Evolutionary conservation across 2,888 invertebrate genomes (phyloP), one percentile per base, ranked within the genome.

Genomic region (Rhagophthalmus giganteus): DNA sequence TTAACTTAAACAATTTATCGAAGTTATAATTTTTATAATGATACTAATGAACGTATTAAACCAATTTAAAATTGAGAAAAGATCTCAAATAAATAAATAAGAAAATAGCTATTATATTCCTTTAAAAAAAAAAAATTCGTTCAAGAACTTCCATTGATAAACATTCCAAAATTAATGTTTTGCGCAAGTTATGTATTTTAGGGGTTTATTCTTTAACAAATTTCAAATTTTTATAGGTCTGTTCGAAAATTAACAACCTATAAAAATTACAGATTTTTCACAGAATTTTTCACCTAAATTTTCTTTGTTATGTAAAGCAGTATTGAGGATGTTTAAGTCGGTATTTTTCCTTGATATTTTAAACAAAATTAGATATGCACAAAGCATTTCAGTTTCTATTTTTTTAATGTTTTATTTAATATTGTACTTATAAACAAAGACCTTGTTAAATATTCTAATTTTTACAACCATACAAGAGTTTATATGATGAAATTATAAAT

Each of bases 381-480:
- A 32, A 38, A 28, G 40, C 44, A 35, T 47, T 54, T 48, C 26
- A 34, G 30, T 42, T 53, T 49, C 38, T 49, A 44, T 49, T 46
- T 52, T 46, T 52, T 45, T 41, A 42, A 31, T 38, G 16, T 31
- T 54, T 56, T 58, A 57, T 61, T 60, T 58, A 57, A 62, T 61
- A 63, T 65, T 69, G 72, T 72, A 71, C 71, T 72, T 72, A 72
- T 48, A 33, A 69, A 66, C 58, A 63, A 69, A 66, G 64, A 69
- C 68, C 69, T 70, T 71, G 71, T 71, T 70, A 69, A 57, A 60
- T 66, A 66, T 67, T 71, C 68, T 71, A 69, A 71, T 72, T 72
- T 72, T 71, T 71, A 67, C 67, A 66, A 69, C 56, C 67, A 61
- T 71, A 67, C 67, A 69, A 73, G 71, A 73, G 73, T 73, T 73